Evolutionary conservation across 2,888 invertebrate genomes (phyloP).

Genomic region (Deilephila porcellus): DNA sequence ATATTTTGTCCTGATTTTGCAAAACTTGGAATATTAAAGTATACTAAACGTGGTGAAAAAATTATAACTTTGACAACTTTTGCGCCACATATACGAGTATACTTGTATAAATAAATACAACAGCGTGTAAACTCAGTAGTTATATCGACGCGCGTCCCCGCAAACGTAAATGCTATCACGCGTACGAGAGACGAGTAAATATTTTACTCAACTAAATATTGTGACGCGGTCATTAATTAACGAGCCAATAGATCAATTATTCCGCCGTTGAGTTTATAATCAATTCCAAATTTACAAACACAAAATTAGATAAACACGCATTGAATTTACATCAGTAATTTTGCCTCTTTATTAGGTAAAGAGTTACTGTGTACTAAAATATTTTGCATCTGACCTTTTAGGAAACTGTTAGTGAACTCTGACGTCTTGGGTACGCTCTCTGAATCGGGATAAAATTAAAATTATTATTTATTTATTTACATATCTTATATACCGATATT

Average conservation of each 20-base stretch:
- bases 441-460: no score
- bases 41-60: no score
- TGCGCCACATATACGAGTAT: no score
- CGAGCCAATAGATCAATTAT: slow-evolving; percentile 18
- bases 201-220: slow-evolving; percentile 22
- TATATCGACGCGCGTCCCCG: slow-evolving; percentile 1
- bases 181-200: neutral
- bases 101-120: neutral
- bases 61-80: no score
- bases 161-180: slow-evolving; percentile 29
- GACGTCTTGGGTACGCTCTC: no score
- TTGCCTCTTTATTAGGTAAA: neutral
- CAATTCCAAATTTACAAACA: neutral
- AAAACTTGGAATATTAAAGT: no score
- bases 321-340: neutral
- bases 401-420: no score
- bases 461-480: no score
- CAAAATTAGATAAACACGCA: neutral
- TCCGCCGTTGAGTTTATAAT: neutral
- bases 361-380: neutral
- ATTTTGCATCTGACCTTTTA: no score
- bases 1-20: no score
- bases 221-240: slow-evolving; percentile 9
- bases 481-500: no score
- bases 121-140: neutral